A percentile compares a stretch with the other conserved stretches of the same genome.
Evolutionary conservation across 1,140 invertebrate genomes (phyloP).

Genomic region (Pseudachorutes palmiensis): DNA sequence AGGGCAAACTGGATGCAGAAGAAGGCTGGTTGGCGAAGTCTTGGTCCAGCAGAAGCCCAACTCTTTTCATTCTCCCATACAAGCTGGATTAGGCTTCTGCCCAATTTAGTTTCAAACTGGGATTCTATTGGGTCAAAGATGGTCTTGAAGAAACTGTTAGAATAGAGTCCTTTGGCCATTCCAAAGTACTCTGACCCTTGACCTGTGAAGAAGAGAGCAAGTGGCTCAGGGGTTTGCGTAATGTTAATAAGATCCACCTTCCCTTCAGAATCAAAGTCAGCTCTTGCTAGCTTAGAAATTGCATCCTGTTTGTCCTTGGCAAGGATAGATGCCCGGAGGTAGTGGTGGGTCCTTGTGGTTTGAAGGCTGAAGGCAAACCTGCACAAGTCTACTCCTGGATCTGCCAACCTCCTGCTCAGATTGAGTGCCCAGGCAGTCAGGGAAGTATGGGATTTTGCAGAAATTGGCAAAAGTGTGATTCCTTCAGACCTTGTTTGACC

Average conservation of each 20-base stretch:
- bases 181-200: neutral
- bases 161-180: neutral
- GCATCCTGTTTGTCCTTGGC: neutral
- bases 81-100: neutral
- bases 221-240: neutral
- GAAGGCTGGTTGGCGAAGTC: neutral
- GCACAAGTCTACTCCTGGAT: neutral
- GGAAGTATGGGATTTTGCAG: neutral
- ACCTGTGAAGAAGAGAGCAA: neutral
- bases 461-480: neutral
- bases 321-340: neutral
- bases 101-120: neutral
- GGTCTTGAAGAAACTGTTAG: neutral
- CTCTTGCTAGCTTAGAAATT: neutral
- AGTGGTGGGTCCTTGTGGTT: neutral
- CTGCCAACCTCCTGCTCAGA: neutral
- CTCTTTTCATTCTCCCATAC: neutral
- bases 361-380: neutral
- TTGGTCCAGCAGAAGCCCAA: neutral
- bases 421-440: neutral
- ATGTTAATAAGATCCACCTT: neutral
- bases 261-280: neutral
- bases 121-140: neutral
- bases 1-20: neutral
- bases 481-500: neutral